Evolutionary conservation across 1,140 invertebrate species (phyloP), one percentile per base, ranked within the genome.

Genomic region (Trissolcus basalis): DNA sequence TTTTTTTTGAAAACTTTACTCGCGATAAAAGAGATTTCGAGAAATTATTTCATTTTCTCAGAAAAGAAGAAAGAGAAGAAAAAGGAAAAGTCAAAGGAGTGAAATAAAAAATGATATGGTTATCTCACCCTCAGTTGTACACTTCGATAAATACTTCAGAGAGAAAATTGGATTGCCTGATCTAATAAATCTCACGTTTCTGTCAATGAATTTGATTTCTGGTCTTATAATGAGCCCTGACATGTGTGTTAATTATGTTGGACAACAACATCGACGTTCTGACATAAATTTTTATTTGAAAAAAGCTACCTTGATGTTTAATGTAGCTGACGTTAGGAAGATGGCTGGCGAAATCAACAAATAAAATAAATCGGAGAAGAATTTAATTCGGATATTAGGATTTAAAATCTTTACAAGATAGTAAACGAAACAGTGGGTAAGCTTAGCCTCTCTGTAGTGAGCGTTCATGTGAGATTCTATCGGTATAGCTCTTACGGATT

Each of bases 81-180:
- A 27, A 27, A 27, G 36, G 56, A 61, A 51, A 43, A 19, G n/a
- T 56, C 27, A 27, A 27, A 27, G 19, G 1, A n/a, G n/a, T n/a
- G n/a, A n/a, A n/a, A 27, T 6, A 27, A 27, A 6, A 27, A 27
- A 27, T 81, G 76, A 81, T 77, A 77, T 35, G 56, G 71, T 74
- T 72, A 68, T 76, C 47, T 58, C 15, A 69, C 70, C 60, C 49
- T 43, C 39, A 39, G 47, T 51, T 50, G 1, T 27, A 27, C 6
- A 33, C 45, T 51, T 39, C 60, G 64, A 80, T 77, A 76, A 80
- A 68, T 78, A 76, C 69, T 74, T 49, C 39, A 48, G 67, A 78
- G 77, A 44, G 77, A 68, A 83, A 83, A 85, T 85, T 85, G 76
- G 78, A 83, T 83, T 80, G 77, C 80, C 80, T 72, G 33, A 68